Conservation (phyloP, 2,113 vertebrate species). For the Pheucticus melanocephalus region DNA sequence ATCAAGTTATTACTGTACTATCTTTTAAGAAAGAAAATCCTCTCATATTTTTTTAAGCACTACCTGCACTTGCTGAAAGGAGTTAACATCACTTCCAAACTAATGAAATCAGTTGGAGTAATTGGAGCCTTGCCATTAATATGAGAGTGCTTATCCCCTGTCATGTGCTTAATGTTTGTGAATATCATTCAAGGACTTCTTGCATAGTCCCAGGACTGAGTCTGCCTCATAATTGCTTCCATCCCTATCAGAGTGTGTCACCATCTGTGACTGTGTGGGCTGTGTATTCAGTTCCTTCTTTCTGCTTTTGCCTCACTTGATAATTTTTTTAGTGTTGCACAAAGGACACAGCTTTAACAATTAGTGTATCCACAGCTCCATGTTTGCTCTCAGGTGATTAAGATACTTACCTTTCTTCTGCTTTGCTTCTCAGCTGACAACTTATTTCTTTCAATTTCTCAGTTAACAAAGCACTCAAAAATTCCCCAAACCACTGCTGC, state of each 20-base stretch:
- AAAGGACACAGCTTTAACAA: not conserved
- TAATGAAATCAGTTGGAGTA: constrained; percentile 2
- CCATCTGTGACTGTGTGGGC: constrained; percentile 16
- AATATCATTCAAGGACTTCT: constrained; percentile 47
- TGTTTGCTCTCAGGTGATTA: not conserved
- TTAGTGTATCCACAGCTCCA: not conserved
- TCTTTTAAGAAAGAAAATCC: not conserved
- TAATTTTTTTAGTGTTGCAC: not conserved
- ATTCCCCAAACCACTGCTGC: not conserved
- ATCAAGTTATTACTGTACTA: not conserved
- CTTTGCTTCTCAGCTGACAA: not conserved
- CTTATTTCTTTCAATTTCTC: not conserved
- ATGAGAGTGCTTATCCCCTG: not conserved
- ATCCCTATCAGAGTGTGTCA: constrained; percentile 19
- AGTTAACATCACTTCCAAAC: not conserved
- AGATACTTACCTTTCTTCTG: not conserved
- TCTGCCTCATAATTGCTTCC: constrained; percentile 27
- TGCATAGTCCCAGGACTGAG: constrained; percentile 9
- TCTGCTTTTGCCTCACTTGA: not conserved
- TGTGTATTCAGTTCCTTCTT: not conserved
- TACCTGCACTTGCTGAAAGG: not conserved
- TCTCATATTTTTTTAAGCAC: not conserved
- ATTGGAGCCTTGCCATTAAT: constrained; percentile 16
- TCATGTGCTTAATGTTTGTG: not conserved
- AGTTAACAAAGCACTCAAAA: not conserved